These are phyloP conservation scores for Torymus texanus DNA, from an alignment of 2,888 invertebrate genomes.

Conservation along the genomic window DNA sequence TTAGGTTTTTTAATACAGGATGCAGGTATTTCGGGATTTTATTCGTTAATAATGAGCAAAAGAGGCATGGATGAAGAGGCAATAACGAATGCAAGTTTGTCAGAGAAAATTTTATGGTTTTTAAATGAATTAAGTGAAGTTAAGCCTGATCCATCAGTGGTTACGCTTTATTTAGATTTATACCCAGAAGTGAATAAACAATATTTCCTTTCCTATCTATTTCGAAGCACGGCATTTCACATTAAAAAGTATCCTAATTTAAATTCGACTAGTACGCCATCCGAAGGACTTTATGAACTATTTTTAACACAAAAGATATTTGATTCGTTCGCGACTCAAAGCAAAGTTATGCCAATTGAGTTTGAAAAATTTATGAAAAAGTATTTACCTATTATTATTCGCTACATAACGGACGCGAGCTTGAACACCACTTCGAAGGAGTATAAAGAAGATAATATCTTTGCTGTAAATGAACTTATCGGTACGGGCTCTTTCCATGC, in stretches of 20 bases:
- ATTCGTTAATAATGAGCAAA: slow-evolving; percentile 61
- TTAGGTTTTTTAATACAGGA: slow-evolving; percentile 61
- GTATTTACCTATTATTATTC: slow-evolving; percentile 43
- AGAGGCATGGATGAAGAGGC: slow-evolving; percentile 57
- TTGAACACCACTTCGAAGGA: slow-evolving; percentile 17
- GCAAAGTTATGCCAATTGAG: slow-evolving; percentile 33
- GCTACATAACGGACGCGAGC: slow-evolving; percentile 33
- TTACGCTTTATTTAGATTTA: slow-evolving; percentile 51
- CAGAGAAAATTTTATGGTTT: slow-evolving; percentile 65
- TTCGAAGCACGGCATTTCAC: slow-evolving; percentile 33
- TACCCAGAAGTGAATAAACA: slow-evolving; percentile 43
- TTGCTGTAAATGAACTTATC: slow-evolving; percentile 43
- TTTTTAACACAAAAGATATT: slow-evolving; percentile 21
- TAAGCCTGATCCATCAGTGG: slow-evolving; percentile 59
- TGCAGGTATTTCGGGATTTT: slow-evolving; percentile 60
- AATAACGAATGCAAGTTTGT: slow-evolving; percentile 52
- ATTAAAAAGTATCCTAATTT: slow-evolving; percentile 27
- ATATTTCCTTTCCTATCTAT: slow-evolving; percentile 48
- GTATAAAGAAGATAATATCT: slow-evolving; percentile 28
- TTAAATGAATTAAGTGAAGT: slow-evolving; percentile 65
- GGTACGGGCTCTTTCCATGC: neutral
- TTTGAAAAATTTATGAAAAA: slow-evolving; percentile 51
- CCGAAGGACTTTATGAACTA: slow-evolving; percentile 15
- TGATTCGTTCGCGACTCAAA: neutral
- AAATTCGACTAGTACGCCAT: neutral